phyloP scores from a whole-genome alignment of 2,888 invertebrate genomes.

The Caenorhabditis sp. region DNA sequence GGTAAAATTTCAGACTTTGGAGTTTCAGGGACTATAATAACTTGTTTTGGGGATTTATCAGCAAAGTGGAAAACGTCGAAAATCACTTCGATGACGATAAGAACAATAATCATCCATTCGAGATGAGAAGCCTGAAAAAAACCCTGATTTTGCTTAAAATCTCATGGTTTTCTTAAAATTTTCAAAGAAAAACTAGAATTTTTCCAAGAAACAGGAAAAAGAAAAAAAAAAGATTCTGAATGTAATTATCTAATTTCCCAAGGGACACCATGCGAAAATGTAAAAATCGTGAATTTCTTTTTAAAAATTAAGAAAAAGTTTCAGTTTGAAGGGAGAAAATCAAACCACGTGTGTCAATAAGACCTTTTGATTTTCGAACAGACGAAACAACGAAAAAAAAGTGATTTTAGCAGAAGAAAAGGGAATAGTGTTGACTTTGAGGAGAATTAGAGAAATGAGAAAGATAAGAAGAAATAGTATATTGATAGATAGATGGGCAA shows the following conservation, averaged over 20 bases:
- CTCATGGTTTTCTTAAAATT: neutral
- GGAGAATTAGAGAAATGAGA: neutral
- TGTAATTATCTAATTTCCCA: constrained; percentile 1
- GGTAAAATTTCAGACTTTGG: neutral
- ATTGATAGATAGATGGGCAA: too few relatives aligned
- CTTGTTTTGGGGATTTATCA: constrained; percentile 36
- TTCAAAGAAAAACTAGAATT: neutral
- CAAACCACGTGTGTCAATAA: constrained; percentile 1
- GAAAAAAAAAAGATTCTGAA: too few relatives aligned
- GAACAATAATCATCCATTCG: constrained; percentile 95
- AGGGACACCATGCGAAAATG: neutral
- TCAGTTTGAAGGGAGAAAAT: neutral
- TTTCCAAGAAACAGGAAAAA: neutral
- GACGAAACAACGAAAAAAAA: neutral
- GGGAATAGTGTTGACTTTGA: neutral
- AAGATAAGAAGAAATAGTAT: neutral
- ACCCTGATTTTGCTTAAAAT: neutral
- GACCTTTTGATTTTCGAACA: constrained; percentile 2
- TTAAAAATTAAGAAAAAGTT: too few relatives aligned
- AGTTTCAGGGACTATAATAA: constrained; percentile 11
- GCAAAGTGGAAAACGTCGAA: constrained; percentile 64
- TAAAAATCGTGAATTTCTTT: too few relatives aligned
- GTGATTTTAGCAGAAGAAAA: too few relatives aligned
- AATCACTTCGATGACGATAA: constrained; percentile 90
- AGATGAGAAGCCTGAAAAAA: constrained; percentile 78